Conservation (phyloP, 2,888 invertebrate genomes). For the Gonocerus acuteangulatus region DNA sequence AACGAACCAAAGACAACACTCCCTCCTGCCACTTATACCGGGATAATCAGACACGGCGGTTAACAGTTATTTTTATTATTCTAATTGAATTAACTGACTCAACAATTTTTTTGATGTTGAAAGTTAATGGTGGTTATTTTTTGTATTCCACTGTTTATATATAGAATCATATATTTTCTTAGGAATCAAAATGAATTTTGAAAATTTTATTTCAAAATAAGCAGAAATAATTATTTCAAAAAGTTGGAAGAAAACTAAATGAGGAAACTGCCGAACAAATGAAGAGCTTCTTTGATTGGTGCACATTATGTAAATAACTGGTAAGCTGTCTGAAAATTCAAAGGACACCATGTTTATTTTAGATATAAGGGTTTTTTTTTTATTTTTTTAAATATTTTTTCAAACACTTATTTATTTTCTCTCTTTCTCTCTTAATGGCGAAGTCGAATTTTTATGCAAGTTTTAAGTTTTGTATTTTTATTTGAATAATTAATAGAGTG, state of each 20-base stretch:
- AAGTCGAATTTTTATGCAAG: too few species aligned
- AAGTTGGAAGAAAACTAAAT: constrained; percentile 19
- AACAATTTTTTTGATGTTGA: neutral
- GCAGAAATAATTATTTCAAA: neutral
- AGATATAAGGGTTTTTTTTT: too few species aligned
- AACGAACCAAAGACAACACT: constrained; percentile 42
- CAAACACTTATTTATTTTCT: too few species aligned
- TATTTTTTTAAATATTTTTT: too few species aligned
- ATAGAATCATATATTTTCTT: constrained; percentile 12
- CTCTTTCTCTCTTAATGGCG: too few species aligned
- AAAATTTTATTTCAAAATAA: neutral
- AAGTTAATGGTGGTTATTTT: neutral
- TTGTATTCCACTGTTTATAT: neutral
- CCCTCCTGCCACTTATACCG: constrained; percentile 1
- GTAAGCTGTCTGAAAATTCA: too few species aligned
- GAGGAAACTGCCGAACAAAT: constrained; percentile 1
- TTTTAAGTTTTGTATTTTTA: too few species aligned
- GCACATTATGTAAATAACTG: constrained; percentile 8
- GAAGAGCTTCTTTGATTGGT: constrained; percentile 5
- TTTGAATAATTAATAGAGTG: too few species aligned
- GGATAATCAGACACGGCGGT: neutral
- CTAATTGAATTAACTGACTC: too few species aligned
- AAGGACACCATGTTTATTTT: too few species aligned
- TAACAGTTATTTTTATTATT: too few species aligned
- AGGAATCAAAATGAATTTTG: constrained; percentile 5